Evolutionary conservation across 2,113 vertebrate species (phyloP), one percentile per base, ranked within the genome.

Genomic region (Protobothrops flavoviridis): DNA sequence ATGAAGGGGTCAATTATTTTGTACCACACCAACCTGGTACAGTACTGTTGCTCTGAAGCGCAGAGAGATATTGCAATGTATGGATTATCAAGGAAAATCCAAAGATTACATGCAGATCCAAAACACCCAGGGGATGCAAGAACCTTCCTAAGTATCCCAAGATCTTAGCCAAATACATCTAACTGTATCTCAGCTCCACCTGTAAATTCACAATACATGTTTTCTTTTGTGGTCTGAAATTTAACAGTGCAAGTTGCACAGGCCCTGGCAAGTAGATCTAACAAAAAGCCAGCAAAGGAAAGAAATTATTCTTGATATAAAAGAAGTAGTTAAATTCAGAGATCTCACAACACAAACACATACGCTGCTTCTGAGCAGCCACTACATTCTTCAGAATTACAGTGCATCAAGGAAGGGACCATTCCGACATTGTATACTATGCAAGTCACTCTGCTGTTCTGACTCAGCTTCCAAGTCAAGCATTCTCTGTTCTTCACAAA

Each of bases 171-270:
- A 57, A 61, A 91, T 26, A 86, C 53, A 91, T 87, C 88, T 24
- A 29, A 52, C 4, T 91, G 56, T 91, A 87, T 48, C 86, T 59
- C 87, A 21, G 55, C 92, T 90, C 91, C 5, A 53, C 0, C 88
- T 93, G 85, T 89, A 86, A 0, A 5, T 61, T 0, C 0, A 48
- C 1, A 94, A 88, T 23, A 3, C 48, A 23, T 33, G 93, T 91
- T 86, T 92, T 90, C 52, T 88, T 52, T 93, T 11, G 39, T 50
- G 95, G 87, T 90, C 85, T 94, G 92, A 94, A 96, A 93, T 87
- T 91, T 93, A 96, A 91, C 88, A 95, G 92, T 92, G 89, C 69
- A 81, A 93, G n/a, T 26, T 89, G 94, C 26, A 85, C 39, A 90
- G 87, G 85, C 56, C 91, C 57, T 81, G n/a, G 74, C 33, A 56